These are phyloP conservation scores for Oreortyx pictus DNA, from an alignment of 2,797 vertebrate genomes.

Conservation along the genomic window DNA sequence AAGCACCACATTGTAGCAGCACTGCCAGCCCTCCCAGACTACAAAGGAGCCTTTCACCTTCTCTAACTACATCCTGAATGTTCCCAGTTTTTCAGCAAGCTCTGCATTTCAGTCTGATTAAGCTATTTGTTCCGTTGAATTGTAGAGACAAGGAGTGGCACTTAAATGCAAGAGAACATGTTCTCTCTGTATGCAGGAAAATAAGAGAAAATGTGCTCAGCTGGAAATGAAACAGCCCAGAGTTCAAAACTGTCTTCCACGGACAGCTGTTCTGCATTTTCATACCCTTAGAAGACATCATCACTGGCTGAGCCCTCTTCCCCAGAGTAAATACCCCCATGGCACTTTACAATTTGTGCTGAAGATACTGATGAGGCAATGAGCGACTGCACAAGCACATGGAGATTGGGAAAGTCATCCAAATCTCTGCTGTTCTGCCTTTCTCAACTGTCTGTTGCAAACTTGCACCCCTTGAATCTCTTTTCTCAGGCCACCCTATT, in stretches of 20 bases:
- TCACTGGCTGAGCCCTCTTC: not conserved
- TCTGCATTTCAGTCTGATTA: constrained; percentile 65
- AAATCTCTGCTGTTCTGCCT: not conserved
- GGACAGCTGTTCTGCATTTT: constrained; percentile 35
- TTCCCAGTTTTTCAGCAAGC: constrained; percentile 44
- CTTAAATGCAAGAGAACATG: constrained; percentile 38
- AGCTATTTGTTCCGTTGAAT: constrained; percentile 60
- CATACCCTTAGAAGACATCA: not conserved
- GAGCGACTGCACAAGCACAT: not conserved
- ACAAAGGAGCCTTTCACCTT: constrained; percentile 6
- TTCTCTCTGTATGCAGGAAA: constrained; percentile 44
- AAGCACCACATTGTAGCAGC: not conserved
- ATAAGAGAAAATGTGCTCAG: constrained; percentile 56
- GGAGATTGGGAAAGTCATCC: not conserved
- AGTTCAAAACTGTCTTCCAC: constrained; percentile 43
- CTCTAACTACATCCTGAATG: constrained; percentile 2
- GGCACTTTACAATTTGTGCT: not conserved
- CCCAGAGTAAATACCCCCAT: not conserved
- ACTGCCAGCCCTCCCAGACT: not conserved
- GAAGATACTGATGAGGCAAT: not conserved
- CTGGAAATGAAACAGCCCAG: constrained; percentile 44
- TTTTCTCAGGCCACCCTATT: not conserved
- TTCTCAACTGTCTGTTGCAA: not conserved
- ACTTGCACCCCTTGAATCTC: not conserved
- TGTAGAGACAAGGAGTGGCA: constrained; percentile 12